Evolutionary conservation across 1,140 invertebrate genomes (phyloP).

Genomic region (Hypsibius dujardini): DNA sequence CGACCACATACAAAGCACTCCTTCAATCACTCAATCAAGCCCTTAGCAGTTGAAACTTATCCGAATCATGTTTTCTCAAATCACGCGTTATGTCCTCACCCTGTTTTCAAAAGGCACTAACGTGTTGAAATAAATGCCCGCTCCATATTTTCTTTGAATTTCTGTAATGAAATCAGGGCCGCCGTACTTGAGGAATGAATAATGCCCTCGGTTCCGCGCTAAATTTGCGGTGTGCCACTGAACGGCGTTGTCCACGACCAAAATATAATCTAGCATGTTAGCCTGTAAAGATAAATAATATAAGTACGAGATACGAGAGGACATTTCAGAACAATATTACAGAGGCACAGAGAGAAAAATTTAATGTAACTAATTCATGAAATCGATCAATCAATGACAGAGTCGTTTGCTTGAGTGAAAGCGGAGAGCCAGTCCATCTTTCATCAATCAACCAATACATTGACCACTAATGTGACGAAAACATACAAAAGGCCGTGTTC

Average conservation of each 20-base stretch:
- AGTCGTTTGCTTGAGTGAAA: constrained; percentile 17
- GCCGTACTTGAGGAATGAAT: constrained; percentile 56
- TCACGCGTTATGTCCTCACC: too few relatives aligned
- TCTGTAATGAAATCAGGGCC: constrained; percentile 51
- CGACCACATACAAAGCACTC: too few relatives aligned
- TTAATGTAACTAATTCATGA: constrained; percentile 18
- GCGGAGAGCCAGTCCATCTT: neutral
- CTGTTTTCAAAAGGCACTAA: constrained; percentile 53
- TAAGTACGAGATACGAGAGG: too few relatives aligned
- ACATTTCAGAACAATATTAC: too few relatives aligned
- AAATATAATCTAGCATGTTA: constrained; percentile 79
- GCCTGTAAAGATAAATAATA: constrained; percentile 26
- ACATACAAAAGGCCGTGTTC: too few relatives aligned
- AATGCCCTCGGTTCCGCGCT: constrained; percentile 60
- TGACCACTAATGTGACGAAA: too few relatives aligned
- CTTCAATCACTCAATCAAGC: too few relatives aligned
- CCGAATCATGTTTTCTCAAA: too few relatives aligned
- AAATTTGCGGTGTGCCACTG: constrained; percentile 74
- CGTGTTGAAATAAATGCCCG: constrained; percentile 86
- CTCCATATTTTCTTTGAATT: constrained; percentile 65
- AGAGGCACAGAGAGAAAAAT: constrained; percentile 12
- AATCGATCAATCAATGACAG: too few relatives aligned
- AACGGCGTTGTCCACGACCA: constrained; percentile 64
- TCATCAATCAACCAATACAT: neutral
- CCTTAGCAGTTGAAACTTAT: too few relatives aligned